Percentiles rank a stretch among this genome's conserved stretches.
Evolutionary conservation across 1,140 invertebrate species (phyloP).

Genomic region (Eriosoma lanigerum): DNA sequence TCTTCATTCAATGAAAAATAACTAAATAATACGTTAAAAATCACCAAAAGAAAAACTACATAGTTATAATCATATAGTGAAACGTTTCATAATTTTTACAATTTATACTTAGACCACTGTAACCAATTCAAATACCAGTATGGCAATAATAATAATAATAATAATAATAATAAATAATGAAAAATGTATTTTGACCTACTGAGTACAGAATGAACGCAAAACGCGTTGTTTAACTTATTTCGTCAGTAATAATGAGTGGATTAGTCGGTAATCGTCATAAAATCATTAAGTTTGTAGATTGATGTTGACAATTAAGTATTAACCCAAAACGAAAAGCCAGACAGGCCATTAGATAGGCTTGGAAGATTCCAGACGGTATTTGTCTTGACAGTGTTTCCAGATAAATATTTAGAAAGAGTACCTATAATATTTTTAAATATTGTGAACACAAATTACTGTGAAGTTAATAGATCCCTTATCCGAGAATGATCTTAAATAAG

Average conservation of each 20-base stretch:
- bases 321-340: background rate
- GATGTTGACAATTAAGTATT: background rate
- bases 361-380: background rate
- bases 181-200: background rate
- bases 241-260: background rate
- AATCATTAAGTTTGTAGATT: background rate
- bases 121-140: background rate
- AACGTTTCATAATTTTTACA: background rate
- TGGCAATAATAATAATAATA: background rate
- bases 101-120: background rate
- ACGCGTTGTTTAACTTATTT: background rate
- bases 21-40: background rate
- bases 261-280: background rate
- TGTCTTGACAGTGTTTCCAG: too few relatives aligned
- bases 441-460: background rate
- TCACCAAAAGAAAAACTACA: too few relatives aligned
- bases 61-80: too few relatives aligned
- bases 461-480: background rate
- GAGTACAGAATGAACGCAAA: background rate
- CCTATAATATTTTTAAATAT: too few relatives aligned
- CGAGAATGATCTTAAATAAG: background rate
- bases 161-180: background rate
- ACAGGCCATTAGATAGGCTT: background rate
- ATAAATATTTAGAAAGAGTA: background rate
- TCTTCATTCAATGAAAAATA: background rate